Evolutionary conservation across 2,888 invertebrate species (phyloP), one percentile per base, ranked within the genome.

Genomic region (Amblyteles armatorius): DNA sequence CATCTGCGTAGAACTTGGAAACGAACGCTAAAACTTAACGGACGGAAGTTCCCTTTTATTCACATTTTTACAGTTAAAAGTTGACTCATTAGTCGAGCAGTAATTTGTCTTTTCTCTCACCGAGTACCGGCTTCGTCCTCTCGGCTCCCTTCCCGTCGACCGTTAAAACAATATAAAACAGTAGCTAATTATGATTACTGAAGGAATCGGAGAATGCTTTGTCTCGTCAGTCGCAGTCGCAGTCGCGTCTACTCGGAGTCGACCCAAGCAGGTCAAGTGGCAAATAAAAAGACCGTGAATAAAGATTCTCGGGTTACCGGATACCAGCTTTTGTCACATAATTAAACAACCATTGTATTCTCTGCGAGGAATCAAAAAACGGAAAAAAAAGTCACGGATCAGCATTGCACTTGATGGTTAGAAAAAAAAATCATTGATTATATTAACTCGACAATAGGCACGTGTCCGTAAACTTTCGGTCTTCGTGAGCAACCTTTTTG

Each of bases 71-170:
- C 73, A 83, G 80, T 79, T 72, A 29, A 83, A 87, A 86, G 87
- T 86, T 79, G 86, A 83, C 86, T 86, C 87, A 87, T 87, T 87
- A 86, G 84, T 83, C 83, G 77, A 68, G 79, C 87, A 86, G 84
- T 86, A 83, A 84, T 86, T 87, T 83, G 86, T 78, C 81, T 74
- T 78, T 83, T 73, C 76, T 79, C 76, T 83, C 44, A 72, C 65
- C 44, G 22, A 60, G 26, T 29, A 60, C 57, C 33, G 80, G 44
- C 68, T 73, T 60, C 48, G 73, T 52, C 73, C 57, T 50, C 68
- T 60, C 16, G n/a, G 9, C 50, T 71, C 13, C 57, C 13, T 22
- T 4, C 26, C 57, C 5, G 1, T 13, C 5, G 0, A 52, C 80
- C 55, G 73, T 85, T 80, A 78, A 80, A 72, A 80, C 55, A 77